Evolutionary conservation across 2,113 vertebrate genomes (phyloP).

Genomic region (Melanocharis versteri): DNA sequence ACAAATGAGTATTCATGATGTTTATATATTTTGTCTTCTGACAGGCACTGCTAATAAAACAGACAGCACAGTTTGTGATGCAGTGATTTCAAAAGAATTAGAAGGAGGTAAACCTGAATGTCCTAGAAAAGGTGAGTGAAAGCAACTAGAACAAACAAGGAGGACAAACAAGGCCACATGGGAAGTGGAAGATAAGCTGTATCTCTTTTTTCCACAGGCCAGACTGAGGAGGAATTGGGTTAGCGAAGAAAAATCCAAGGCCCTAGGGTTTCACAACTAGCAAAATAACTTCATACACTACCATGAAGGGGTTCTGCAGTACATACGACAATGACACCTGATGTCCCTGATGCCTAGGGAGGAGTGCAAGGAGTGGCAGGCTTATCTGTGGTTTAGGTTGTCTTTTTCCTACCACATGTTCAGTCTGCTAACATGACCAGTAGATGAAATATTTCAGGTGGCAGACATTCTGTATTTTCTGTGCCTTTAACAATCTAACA

Average conservation of each 20-base stretch:
- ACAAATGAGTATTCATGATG: not conserved
- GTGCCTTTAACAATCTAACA: not conserved
- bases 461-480: not conserved
- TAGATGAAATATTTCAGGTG: not conserved
- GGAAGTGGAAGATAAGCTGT: not conserved
- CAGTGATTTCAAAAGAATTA: not conserved
- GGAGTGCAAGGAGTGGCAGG: not conserved
- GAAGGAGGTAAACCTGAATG: not conserved
- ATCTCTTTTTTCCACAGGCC: not conserved
- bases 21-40: not conserved
- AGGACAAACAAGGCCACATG: not conserved
- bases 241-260: not conserved
- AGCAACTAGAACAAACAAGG: not conserved
- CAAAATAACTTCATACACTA: not conserved
- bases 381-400: not conserved
- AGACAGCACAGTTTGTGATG: not conserved
- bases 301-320: not conserved
- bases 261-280: not conserved
- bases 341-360: not conserved
- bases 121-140: not conserved
- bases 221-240: not conserved
- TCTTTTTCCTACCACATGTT: not conserved
- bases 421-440: not conserved
- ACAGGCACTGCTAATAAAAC: not conserved
- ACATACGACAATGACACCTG: not conserved